Base-by-base conservation (phyloP, 92 coral and sea anemone species). In the Montipora capitata region DNA sequence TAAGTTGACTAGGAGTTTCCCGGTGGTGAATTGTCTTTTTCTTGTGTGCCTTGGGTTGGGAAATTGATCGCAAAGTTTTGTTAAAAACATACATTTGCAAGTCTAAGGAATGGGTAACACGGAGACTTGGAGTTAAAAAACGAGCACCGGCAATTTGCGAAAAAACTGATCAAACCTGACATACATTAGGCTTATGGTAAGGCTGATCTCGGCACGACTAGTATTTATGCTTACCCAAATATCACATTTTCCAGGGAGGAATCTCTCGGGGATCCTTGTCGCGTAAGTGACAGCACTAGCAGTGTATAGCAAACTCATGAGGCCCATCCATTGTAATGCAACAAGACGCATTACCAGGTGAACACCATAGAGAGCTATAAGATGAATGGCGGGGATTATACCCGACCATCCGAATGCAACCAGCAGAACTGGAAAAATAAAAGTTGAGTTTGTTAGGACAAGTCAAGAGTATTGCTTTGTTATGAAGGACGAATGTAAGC, bases 331-430 rank as follows among this genome's bases (percentile, higher is more conserved):
- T 4, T 98, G 97, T 3, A 94, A 83, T 0, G 98, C 94, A 1
- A 98, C 99, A 40, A 92, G 97, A 6, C 93, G 96, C 65, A 89
- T 93, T 11, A 96, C 99, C 13, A 94, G 8, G 39, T 92, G 84
- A 49, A 92, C 71, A 3, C 98, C 99, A 85, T 97, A 81, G 2
- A 94, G 92, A 68, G 85, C 85, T 62, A 91, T 69, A 15, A 97
- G 91, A 84, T 97, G 99, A 39, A 97, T 86, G 5, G 95, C 96
- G 9, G 99, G 99, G 44, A 97, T 90, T 20, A 97, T 18, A n/a
- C 99, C 99, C 27, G 98, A 97, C 79, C 96, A 97, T 17, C 99
- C 99, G 74, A 97, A 91, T 44, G 96, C 84, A 15, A 97, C 65
- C 45, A 95, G 89, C 4, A 97, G 90, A 59, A 95, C 99, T 97